phyloP scores from a whole-genome alignment of 2,113 vertebrate species.

The Laticauda laticaudata region DNA sequence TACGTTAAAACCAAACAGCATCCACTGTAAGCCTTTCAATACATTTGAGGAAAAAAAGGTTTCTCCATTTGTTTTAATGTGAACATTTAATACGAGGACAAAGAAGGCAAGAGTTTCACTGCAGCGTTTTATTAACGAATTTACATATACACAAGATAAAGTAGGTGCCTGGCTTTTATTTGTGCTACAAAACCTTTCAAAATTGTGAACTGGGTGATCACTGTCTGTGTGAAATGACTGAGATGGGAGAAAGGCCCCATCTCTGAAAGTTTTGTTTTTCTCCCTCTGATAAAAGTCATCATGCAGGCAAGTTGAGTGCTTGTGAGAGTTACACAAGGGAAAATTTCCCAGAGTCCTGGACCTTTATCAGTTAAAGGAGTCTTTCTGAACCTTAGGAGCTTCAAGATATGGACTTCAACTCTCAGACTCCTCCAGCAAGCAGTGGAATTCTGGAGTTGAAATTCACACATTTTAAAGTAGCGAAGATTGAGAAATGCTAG shows the following conservation, averaged over 20 bases:
- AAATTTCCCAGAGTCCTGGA: constrained; percentile 52
- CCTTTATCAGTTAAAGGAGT: constrained; percentile 58
- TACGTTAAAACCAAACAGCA: neutral
- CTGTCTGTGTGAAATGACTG: constrained; percentile 47
- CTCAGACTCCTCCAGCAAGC: neutral
- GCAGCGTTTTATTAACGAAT: constrained; percentile 76
- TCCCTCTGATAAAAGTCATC: constrained; percentile 26
- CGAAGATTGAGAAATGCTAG: neutral
- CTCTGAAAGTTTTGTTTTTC: constrained; percentile 26
- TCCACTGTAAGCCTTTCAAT: neutral
- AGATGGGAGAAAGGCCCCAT: constrained; percentile 26
- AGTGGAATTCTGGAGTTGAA: neutral
- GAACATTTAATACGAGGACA: neutral
- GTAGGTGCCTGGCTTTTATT: constrained; percentile 45
- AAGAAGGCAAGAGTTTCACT: constrained; percentile 56
- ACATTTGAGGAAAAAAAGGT: neutral
- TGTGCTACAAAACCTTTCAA: constrained; percentile 58
- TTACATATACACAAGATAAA: constrained; percentile 74
- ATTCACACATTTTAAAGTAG: neutral
- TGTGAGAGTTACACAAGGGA: neutral
- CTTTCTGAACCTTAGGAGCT: neutral
- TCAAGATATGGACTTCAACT: neutral
- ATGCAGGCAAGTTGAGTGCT: constrained; percentile 20
- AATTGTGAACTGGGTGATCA: constrained; percentile 31
- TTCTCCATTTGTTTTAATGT: neutral